Conservation (phyloP, 2,113 vertebrate genomes). For the Odontophorus gujanensis region DNA sequence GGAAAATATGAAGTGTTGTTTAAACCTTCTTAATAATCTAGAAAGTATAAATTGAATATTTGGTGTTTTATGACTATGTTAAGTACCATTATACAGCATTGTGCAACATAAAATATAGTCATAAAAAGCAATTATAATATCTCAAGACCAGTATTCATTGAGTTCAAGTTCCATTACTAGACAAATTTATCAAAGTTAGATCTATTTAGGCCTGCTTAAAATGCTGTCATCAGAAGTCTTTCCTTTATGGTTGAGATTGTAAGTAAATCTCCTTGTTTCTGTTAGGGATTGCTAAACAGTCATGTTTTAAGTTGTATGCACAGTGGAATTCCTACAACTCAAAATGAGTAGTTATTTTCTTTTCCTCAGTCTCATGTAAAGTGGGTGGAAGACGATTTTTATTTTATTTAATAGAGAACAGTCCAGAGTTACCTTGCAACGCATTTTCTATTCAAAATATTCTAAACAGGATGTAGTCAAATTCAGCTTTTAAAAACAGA, state of each 20-base stretch:
- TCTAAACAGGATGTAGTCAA: not conserved
- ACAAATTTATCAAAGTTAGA: not conserved
- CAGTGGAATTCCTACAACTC: not conserved
- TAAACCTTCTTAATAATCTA: constrained; percentile 30
- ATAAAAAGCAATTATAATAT: not conserved
- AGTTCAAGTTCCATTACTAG: not conserved
- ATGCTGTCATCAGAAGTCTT: not conserved
- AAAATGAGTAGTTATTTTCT: not conserved
- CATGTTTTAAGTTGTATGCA: not conserved
- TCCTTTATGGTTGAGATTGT: not conserved
- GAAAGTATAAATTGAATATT: not conserved
- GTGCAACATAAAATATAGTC: constrained; percentile 3
- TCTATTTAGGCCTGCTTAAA: not conserved
- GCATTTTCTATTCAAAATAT: not conserved
- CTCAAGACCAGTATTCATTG: not conserved
- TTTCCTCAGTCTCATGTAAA: not conserved
- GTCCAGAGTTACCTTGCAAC: not conserved
- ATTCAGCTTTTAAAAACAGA: not conserved
- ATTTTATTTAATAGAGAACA: not conserved
- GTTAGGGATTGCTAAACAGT: not conserved
- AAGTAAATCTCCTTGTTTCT: not conserved
- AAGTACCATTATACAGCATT: constrained; percentile 33
- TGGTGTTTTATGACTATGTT: constrained; percentile 26
- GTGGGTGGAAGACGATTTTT: not conserved
- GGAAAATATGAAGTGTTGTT: not conserved